Evolutionary conservation across 2,888 invertebrate genomes (phyloP).

Genomic region (Andrena dorsata): DNA sequence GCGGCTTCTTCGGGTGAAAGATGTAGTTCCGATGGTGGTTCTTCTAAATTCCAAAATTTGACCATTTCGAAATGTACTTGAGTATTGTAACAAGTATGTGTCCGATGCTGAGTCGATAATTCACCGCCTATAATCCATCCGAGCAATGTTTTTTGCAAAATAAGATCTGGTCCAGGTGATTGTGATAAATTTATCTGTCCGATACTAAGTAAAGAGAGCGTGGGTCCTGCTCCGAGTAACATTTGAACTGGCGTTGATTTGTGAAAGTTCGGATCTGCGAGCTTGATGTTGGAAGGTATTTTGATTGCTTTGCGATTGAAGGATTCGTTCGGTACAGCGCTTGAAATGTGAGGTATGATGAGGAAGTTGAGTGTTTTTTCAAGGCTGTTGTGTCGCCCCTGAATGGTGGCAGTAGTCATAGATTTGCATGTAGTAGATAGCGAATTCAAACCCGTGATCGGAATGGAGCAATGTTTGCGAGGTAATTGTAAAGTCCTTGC

Average conservation of each 20-base stretch:
- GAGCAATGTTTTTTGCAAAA: background rate
- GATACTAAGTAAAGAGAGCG: background rate
- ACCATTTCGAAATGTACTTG: background rate
- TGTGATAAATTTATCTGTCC: background rate
- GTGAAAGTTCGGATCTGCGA: background rate
- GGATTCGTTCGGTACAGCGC: too few species aligned
- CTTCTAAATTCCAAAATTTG: background rate
- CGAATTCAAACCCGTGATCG: background rate
- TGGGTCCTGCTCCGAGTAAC: background rate
- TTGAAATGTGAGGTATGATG: too few species aligned
- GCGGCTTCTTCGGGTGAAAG: background rate
- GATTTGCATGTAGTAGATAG: background rate
- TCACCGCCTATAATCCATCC: background rate
- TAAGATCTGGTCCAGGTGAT: background rate
- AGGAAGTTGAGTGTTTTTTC: background rate
- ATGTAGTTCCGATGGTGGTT: background rate
- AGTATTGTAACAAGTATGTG: too few species aligned
- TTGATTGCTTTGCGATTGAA: background rate
- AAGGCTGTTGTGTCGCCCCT: background rate
- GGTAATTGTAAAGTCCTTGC: background rate
- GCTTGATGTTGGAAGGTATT: conserved; percentile 1
- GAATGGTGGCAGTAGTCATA: too few species aligned
- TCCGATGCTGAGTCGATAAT: too few species aligned
- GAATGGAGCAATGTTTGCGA: background rate
- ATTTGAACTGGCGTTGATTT: background rate